Evolutionary conservation across 2,888 invertebrate species (phyloP), one percentile per base, ranked within the genome.

Genomic region (Metacarcinus magister): DNA sequence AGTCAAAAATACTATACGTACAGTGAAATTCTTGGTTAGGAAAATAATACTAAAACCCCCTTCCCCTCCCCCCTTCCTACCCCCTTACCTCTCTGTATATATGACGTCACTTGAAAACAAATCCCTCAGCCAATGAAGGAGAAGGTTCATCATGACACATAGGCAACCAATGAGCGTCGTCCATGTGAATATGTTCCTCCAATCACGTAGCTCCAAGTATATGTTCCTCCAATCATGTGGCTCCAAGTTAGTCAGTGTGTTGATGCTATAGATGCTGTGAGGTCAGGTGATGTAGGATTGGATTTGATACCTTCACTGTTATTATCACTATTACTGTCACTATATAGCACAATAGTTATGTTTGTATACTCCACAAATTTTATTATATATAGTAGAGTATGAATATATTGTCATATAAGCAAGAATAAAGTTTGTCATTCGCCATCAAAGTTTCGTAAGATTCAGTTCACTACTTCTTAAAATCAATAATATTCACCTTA

Each of bases 221-320:
- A 48, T 28, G 67, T 28, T 82, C 82, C 48, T 48, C 96, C 96
- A 96, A 96, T 96, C 91, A 94, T 75, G 39, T 46, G 8, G 10
- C 75, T 75, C 75, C 75, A 96, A 96, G 96, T 96, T 92, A 96
- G 96, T 91, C 95, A 96, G 95, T 95, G 95, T 95, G 95, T 95
- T 95, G 67, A 95, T 54, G 82, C 46, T 95, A 96, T 96, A 96
- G 91, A 95, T 46, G 67, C 54, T 54, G 54, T 39, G 67, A 67
- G 67, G 67, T 16, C 23, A 4, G 67, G 54, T 8, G 54, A 13
- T 54, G 54, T 8, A 16, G 8, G 2, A 54, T 8, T 13, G 54
- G 54, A 54, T 54, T 54, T 13, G 39, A 39, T 39, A 39, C 39
- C 39, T 39, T 39, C 39, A 39, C 39, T 39, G 2, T 39, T 39